Base-by-base conservation (phyloP, 30 jellyfish, hydroid and myxozoan species). In the Turritopsis dohrnii region DNA sequence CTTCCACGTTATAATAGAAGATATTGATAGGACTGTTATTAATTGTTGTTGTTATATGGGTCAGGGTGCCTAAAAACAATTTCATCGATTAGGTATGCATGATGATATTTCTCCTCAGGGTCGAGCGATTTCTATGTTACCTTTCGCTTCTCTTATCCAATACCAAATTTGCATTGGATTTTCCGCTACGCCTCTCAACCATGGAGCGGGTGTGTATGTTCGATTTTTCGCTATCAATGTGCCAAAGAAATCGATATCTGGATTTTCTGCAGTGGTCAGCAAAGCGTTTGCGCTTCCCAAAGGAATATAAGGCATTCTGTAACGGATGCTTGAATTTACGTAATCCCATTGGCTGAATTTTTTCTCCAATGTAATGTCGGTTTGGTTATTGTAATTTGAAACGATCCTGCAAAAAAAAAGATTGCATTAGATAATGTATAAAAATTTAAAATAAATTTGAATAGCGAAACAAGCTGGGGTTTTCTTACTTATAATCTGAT, bases 91-190 rank as follows among this genome's bases (percentile, higher is more conserved):
- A 41, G n/a, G n/a, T n/a, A n/a, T n/a, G n/a, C n/a, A n/a, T n/a
- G n/a, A n/a, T n/a, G n/a, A n/a, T n/a, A n/a, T n/a, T n/a, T n/a
- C n/a, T n/a, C n/a, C n/a, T n/a, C n/a, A n/a, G n/a, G n/a, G n/a
- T n/a, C n/a, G n/a, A n/a, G n/a, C n/a, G n/a, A n/a, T n/a, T n/a
- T n/a, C n/a, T n/a, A n/a, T 18, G 84, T 31, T 53, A 94, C 99
- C 99, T 89, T 94, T 89, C 1, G 99, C 88, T 52, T 94, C 99
- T 72, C 95, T 82, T 84, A 94, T 20, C 99, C 99, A 94, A 81
- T 88, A 94, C 96, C 97, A 94, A n/a, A 94, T 86, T 69, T 75
- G 90, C 30, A 84, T 88, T 23, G 99, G 99, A 31, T 77, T 83
- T 22, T 76, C 89, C 17, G 99, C 96, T 18, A 83, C 99, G 20